Base-by-base conservation (phyloP, 2,888 invertebrate genomes). In the Ochropleura plecta region DNA sequence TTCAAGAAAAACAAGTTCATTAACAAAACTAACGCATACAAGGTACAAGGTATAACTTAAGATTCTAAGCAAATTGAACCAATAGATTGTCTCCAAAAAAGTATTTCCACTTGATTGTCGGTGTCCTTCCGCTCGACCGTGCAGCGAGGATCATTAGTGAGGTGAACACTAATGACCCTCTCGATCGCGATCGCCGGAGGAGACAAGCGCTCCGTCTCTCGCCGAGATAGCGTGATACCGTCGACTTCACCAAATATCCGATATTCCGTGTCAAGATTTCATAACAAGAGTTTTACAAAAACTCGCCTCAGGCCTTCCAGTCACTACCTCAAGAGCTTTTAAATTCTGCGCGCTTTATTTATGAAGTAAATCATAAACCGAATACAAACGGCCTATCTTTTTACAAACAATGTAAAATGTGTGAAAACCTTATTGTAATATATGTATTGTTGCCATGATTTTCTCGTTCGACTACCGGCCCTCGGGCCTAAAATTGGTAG, bases 121-220 rank as follows among this genome's bases (percentile, higher is more conserved):
- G 81, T 85, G 79, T 86, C 84, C 85, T 90, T 83, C 84, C 78
- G 83, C 62, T 81, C 82, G 84, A 78, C 79, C 78, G 86, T 84
- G 83, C 84, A 86, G 79, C 87, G 78, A 87, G 88, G 90, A 93
- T 95, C 95, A 95, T 95, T 95, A 95, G 93, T 90, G 92, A 91
- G 92, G 90, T 91, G 91, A 92, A 91, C 93, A 91, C 94, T 95
- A 95, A 96, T 94, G 95, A 95, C 93, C 92, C 93, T 88, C 94
- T 93, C 93, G 92, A 93, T 93, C 84, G 89, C 84, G 84, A 94
- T 94, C 90, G 88, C 88, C 88, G 86, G 82, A 85, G 85, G 87
- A 90, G 91, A 91, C 91, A 91, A 90, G 90, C 87, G 74, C 81
- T 82, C 79, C 85, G 87, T 87, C 59, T 40, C 30, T 16, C 59